Evolutionary conservation across 2,888 invertebrate species (phyloP), one percentile per base, ranked within the genome.

Genomic region (Quadroppia sp.): DNA sequence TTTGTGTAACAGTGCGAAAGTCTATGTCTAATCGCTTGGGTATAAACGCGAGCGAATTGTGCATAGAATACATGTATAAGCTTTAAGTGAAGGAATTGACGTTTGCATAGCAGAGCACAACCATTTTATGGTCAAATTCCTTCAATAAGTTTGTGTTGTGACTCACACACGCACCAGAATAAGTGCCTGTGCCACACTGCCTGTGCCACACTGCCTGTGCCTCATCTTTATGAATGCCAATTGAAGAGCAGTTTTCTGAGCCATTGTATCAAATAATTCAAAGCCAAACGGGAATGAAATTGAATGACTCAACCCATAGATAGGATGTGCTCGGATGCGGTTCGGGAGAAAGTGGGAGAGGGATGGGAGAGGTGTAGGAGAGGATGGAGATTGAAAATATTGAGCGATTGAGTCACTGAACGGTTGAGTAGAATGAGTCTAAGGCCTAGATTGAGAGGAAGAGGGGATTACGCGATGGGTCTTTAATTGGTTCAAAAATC

Each of bases 261-360:
- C 25, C 15, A 56, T 56, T 56, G 56, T 56, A 56, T 56, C 56
- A 56, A 56, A 56, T 56, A 56, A 56, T 56, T 56, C 56, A 56
- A 56, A 56, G 56, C 56, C 56, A 56, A 56, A 56, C 56, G 56
- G 56, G 56, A 56, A 56, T 56, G 56, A 56, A 56, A 56, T 56
- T 56, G 56, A 56, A 56, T 56, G 56, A 56, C 56, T 56, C 56
- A 56, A 56, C 56, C 28, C 23, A 17, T 15, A 23, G 56, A 23
- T 23, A 56, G 23, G 23, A 28, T 23, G 20, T 50, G 56, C 25
- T 56, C 15, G 25, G 56, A 28, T 56, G 56, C 7, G 17, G 56
- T 9, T 23, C 7, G 23, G 23, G 7, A 56, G 23, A 23, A 28
- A 56, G 25, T 56, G 56, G 25, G 23, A 20, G 20, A 20, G 20